phyloP scores from a whole-genome alignment of 2,797 vertebrate species.

The Falco novaeseelandiae region DNA sequence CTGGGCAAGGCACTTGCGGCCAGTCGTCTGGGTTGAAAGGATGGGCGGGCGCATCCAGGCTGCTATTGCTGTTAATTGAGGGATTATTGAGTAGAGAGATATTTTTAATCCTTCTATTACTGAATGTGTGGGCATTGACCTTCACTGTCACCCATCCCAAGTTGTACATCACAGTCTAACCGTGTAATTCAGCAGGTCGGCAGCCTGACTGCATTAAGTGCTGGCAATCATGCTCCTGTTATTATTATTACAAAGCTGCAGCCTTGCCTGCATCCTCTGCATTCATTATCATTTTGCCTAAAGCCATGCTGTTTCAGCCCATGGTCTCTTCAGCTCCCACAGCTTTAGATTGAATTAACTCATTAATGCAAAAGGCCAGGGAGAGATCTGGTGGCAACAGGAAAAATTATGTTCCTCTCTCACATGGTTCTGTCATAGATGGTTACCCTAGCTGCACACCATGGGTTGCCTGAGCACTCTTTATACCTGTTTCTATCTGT shows the following conservation, averaged over 20 bases:
- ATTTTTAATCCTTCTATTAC: neutral
- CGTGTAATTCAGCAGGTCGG: neutral
- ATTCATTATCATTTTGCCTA: rapidly evolving
- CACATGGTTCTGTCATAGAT: rapidly evolving
- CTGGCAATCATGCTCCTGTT: rapidly evolving
- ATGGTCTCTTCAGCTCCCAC: neutral
- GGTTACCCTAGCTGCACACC: rapidly evolving
- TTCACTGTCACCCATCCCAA: neutral
- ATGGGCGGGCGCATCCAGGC: neutral
- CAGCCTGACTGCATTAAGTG: neutral
- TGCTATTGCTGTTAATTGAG: neutral
- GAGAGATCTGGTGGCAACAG: neutral
- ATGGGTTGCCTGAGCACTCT: no score
- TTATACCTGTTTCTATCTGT: no score
- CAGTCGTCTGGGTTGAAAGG: neutral
- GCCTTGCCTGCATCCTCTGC: neutral
- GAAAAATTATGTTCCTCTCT: rapidly evolving
- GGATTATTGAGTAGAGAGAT: neutral
- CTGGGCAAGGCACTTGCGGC: rapidly evolving
- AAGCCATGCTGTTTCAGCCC: neutral
- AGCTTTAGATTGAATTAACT: neutral
- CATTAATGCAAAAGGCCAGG: neutral
- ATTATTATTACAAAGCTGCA: neutral
- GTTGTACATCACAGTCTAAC: neutral
- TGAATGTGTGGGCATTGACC: neutral